Percentiles rank a stretch among this genome's conserved stretches.
Evolutionary conservation across 2,888 invertebrate species (phyloP).

Genomic region (Seladonia tumulorum): DNA sequence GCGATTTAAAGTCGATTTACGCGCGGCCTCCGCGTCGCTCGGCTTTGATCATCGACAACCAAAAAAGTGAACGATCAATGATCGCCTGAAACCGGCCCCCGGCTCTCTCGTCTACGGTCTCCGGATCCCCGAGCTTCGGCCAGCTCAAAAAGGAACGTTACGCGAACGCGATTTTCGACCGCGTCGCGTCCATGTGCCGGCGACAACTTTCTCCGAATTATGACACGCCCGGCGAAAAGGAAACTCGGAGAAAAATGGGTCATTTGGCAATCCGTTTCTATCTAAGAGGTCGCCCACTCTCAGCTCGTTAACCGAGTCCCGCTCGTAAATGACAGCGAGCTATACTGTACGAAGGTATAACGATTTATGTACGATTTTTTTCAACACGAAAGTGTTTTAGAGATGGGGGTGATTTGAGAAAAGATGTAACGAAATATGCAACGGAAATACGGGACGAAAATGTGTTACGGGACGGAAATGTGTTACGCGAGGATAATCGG

Average conservation of each 20-base stretch:
- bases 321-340: background rate
- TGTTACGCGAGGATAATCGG: too few species aligned
- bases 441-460: too few species aligned
- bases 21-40: conserved; percentile 47
- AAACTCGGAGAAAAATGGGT: background rate
- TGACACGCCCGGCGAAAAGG: background rate
- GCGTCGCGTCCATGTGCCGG: background rate
- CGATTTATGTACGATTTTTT: background rate
- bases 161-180: background rate
- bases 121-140: background rate
- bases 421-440: too few species aligned
- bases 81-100: conserved; percentile 38
- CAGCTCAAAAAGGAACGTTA: background rate
- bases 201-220: conserved; percentile 10
- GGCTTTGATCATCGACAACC: conserved; percentile 53
- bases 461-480: too few species aligned
- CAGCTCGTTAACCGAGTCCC: background rate
- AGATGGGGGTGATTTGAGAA: too few species aligned
- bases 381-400: too few species aligned
- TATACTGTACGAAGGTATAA: background rate
- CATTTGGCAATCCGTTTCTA: background rate
- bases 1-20: conserved; percentile 61
- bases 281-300: background rate
- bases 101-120: conserved; percentile 28
- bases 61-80: conserved; percentile 58